Evolutionary conservation across 2,888 invertebrate species (phyloP), one percentile per base, ranked within the genome.

Genomic region (Chrysolina haemoptera): DNA sequence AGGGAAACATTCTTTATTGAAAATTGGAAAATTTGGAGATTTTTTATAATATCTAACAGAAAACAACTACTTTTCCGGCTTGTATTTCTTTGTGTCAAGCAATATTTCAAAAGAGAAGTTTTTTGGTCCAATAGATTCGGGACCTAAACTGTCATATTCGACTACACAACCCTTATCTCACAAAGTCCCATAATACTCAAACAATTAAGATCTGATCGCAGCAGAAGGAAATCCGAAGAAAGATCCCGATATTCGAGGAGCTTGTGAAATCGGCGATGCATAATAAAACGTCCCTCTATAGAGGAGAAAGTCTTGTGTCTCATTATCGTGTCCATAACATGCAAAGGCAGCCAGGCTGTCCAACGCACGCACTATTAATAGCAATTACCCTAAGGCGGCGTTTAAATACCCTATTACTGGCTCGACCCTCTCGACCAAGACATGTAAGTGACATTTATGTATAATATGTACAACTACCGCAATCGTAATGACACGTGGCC

Each of bases 321-420:
- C 86, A 86, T 87, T 86, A 86, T 85, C 85, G 85, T 86, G 87
- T 87, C 86, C 85, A 84, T 84, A 85, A 85, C 86, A 87, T 86
- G 86, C 87, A 86, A 86, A 85, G 83, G 79, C 79, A 75, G 75
- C 77, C 76, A 70, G 82, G 84, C 86, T 86, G 86, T 87, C 86
- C 85, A 78, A 84, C 85, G 85, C 86, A 86, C 82, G 82, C 86
- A 83, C 86, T 85, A 86, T 86, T 86, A 86, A 85, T 85, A 85
- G 83, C 85, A 86, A 86, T 86, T 87, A 87, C 85, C 86, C 86
- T 79, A 85, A 86, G 86, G 86, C 86, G 86, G 84, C 86, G 84
- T 84, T 84, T 85, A 85, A 86, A 85, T 85, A 84, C 83, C 83
- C 85, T 81, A 82, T 84, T 83, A 82, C 79, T 79, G 82, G 82